Conservation (phyloP, 2,113 vertebrate genomes). For the Urocitellus parryii region DNA sequence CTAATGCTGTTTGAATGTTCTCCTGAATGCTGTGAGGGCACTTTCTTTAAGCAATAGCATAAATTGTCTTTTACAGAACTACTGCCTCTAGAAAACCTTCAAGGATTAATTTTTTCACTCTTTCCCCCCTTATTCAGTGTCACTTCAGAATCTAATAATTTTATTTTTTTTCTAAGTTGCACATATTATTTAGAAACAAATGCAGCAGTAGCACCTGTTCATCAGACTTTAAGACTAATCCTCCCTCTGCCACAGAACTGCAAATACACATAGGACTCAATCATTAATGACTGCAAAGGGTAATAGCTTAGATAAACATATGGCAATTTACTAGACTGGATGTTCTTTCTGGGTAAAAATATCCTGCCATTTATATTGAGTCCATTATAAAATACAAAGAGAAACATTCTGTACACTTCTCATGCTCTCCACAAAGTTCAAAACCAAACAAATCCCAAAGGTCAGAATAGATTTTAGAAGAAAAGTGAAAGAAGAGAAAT, state of each 20-base stretch:
- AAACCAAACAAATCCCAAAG: not conserved
- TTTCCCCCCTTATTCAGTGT: not conserved
- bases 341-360: conserved; percentile 18
- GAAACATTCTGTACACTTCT: not conserved
- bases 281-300: not conserved
- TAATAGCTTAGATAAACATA: not conserved
- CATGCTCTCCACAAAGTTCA: not conserved
- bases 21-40: not conserved
- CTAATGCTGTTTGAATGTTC: not conserved
- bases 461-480: not conserved
- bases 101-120: not conserved
- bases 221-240: not conserved
- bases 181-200: not conserved
- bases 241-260: not conserved
- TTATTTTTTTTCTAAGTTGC: not conserved
- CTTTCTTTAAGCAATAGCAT: conserved; percentile 52
- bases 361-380: not conserved
- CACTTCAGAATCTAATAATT: not conserved
- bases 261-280: not conserved
- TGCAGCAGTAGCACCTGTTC: not conserved
- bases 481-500: not conserved
- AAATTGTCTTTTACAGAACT: conserved; percentile 43
- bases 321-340: not conserved
- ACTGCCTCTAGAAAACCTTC: not conserved
- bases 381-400: not conserved